Conservation (phyloP, 2,797 vertebrate genomes). For the Pseudomugil gertrudae region DNA sequence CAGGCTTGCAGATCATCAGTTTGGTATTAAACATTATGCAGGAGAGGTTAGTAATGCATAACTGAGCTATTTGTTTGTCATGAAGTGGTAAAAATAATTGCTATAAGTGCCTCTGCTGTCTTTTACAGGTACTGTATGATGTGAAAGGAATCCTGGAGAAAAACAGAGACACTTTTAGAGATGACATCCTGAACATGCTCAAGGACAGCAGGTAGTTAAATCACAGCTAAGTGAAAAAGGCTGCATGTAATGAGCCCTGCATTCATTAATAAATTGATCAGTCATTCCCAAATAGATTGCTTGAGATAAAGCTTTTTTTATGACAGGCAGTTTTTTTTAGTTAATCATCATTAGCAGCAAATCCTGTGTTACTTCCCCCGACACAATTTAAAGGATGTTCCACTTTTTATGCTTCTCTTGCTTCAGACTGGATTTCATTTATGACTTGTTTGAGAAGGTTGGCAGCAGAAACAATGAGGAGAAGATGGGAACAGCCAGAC, state of each 20-base stretch:
- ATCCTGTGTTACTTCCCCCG: neutral
- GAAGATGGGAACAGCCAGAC: slow-evolving; percentile 93
- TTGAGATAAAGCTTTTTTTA: neutral
- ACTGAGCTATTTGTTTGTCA: neutral
- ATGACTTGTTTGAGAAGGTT: slow-evolving; percentile 93
- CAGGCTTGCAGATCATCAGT: slow-evolving; percentile 92
- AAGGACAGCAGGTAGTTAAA: slow-evolving; percentile 89
- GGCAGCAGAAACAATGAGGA: slow-evolving; percentile 90
- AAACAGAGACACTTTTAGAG: slow-evolving; percentile 93
- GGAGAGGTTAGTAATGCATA: slow-evolving; percentile 85
- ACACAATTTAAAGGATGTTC: neutral
- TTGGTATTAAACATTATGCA: slow-evolving; percentile 94
- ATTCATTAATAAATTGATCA: neutral
- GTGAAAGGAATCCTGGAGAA: slow-evolving; percentile 90
- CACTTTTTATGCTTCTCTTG: slow-evolving; percentile 2
- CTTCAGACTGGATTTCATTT: slow-evolving; percentile 91
- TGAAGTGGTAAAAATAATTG: too few species aligned
- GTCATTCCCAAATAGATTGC: neutral
- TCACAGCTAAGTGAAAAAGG: neutral
- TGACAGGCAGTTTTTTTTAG: neutral
- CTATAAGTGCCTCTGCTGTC: slow-evolving; percentile 11
- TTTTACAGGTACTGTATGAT: slow-evolving; percentile 87
- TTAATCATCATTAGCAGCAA: neutral
- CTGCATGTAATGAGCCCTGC: neutral
- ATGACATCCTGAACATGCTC: slow-evolving; percentile 92